A percentile compares a stretch with the other conserved stretches of the same genome.
These are phyloP conservation scores for Ahaetulla prasina DNA, from an alignment of 2,113 vertebrate species.

Conservation along the genomic window DNA sequence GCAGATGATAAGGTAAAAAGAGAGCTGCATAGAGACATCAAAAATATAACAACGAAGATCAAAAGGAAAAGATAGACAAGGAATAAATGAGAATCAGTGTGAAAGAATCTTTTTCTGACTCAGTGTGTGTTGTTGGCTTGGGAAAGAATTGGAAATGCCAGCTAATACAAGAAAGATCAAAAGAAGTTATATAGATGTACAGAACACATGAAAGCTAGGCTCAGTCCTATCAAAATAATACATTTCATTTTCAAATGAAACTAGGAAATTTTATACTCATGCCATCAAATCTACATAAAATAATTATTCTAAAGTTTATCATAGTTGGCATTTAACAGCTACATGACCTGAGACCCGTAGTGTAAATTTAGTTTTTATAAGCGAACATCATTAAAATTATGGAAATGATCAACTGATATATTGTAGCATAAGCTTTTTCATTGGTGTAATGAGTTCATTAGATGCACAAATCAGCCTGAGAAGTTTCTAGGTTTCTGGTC, in stretches of 20 bases:
- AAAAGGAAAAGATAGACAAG: background rate
- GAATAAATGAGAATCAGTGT: slow-evolving; percentile 45
- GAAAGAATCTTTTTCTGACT: slow-evolving; percentile 25
- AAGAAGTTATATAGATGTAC: slow-evolving; percentile 49
- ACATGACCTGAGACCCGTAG: background rate
- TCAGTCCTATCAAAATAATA: slow-evolving; percentile 30
- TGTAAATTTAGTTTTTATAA: background rate
- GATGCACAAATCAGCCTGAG: background rate
- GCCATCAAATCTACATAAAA: slow-evolving; percentile 29
- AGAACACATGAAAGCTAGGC: slow-evolving; percentile 38
- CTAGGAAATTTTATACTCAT: slow-evolving; percentile 17
- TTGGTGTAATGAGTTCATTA: background rate
- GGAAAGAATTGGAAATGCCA: slow-evolving; percentile 24
- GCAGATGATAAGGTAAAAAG: slow-evolving; percentile 49
- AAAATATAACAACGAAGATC: slow-evolving; percentile 49
- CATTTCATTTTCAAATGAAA: background rate
- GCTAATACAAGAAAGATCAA: slow-evolving; percentile 48
- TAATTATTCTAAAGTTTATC: slow-evolving; percentile 22
- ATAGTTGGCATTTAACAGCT: background rate
- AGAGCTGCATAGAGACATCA: slow-evolving; percentile 32
- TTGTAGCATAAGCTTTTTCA: background rate
- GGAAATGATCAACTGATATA: background rate
- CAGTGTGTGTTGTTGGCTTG: background rate
- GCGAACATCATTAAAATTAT: background rate
- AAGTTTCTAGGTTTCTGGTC: background rate